Evolutionary conservation across 1,140 invertebrate species (phyloP).

Genomic region (Papilio machaon): DNA sequence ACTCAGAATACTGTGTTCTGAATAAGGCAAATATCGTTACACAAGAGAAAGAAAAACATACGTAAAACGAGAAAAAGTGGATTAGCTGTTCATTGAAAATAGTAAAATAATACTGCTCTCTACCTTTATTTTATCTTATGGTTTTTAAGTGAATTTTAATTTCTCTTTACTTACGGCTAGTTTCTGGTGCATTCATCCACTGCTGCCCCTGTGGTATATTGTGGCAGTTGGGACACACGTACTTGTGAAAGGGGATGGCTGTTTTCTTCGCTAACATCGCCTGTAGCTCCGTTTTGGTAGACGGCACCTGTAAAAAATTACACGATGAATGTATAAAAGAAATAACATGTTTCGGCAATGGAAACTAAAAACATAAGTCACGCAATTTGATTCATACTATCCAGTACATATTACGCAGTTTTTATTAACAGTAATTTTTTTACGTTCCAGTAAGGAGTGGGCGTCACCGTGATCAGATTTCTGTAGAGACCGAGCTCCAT

Average conservation of each 20-base stretch:
- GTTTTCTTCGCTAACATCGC: slow-evolving; percentile 88
- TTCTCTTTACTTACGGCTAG: slow-evolving; percentile 77
- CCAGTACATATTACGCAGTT: neutral
- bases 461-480: neutral
- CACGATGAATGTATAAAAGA: neutral
- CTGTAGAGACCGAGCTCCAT: neutral
- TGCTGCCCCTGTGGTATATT: slow-evolving; percentile 93
- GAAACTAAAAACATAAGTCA: too few species aligned
- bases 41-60: neutral
- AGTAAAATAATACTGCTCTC: neutral
- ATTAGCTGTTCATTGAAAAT: neutral
- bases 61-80: neutral
- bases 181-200: slow-evolving; percentile 89
- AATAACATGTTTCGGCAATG: too few species aligned
- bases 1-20: too few species aligned
- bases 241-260: slow-evolving; percentile 95
- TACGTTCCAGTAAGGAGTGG: neutral
- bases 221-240: slow-evolving; percentile 93
- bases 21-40: neutral
- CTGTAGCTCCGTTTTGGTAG: slow-evolving; percentile 88
- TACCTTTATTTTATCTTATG: neutral
- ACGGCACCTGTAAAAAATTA: slow-evolving; percentile 82
- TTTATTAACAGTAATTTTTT: neutral
- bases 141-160: neutral
- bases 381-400: too few species aligned